These are phyloP conservation scores for Synchiropus splendidus DNA, from an alignment of 2,113 vertebrate genomes.

Conservation along the genomic window DNA sequence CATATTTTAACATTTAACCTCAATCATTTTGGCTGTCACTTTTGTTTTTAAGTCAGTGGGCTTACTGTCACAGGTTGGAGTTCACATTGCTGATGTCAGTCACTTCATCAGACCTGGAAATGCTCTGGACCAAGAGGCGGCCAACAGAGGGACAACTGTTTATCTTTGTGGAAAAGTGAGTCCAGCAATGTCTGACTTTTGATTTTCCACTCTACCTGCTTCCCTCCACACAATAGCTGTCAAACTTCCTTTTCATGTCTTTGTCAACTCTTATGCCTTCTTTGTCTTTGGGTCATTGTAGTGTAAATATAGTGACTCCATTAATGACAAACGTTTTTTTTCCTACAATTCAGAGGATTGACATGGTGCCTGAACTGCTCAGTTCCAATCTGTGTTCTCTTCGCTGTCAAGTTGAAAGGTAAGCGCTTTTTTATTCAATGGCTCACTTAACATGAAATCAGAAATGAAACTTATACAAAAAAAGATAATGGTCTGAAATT, in stretches of 20 bases:
- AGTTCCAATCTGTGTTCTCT: slow-evolving; percentile 95
- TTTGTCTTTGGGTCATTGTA: no score
- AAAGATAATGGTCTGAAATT: no score
- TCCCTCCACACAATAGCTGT: no score
- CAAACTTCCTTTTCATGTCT: neutral
- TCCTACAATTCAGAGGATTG: slow-evolving; percentile 83
- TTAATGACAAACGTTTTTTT: slow-evolving; percentile 1
- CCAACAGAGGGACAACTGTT: slow-evolving; percentile 89
- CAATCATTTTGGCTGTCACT: no score
- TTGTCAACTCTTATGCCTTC: no score
- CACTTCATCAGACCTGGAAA: slow-evolving; percentile 95
- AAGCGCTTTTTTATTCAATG: neutral
- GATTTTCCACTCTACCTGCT: no score
- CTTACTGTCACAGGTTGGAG: slow-evolving; percentile 74
- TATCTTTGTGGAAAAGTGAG: slow-evolving; percentile 80
- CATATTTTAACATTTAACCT: neutral
- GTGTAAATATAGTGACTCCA: neutral
- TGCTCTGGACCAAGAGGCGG: slow-evolving; percentile 88
- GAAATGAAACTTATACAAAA: no score
- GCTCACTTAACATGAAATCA: neutral
- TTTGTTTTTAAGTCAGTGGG: neutral
- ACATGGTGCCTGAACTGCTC: slow-evolving; percentile 96
- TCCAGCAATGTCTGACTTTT: no score
- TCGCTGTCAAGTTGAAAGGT: slow-evolving; percentile 89
- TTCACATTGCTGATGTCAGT: slow-evolving; percentile 96